These are phyloP conservation scores for Melanotaenia boesemani DNA, from an alignment of 2,797 vertebrate genomes.

Conservation along the genomic window DNA sequence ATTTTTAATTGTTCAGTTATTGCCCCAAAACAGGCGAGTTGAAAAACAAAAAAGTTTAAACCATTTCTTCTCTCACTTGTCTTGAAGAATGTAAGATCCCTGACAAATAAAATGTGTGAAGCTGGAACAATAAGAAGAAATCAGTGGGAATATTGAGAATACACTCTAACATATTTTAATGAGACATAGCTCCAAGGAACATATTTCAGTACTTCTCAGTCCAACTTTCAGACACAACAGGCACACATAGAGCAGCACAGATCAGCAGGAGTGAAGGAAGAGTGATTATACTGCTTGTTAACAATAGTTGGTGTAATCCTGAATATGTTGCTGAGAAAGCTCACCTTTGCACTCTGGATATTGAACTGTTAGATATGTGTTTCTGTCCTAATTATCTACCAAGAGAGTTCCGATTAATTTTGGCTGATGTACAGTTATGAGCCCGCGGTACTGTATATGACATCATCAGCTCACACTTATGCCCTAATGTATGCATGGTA, in stretches of 20 bases:
- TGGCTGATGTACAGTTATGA: neutral
- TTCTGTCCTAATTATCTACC: neutral
- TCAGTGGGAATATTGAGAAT: neutral
- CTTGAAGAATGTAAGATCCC: neutral
- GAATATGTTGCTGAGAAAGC: neutral
- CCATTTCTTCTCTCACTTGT: neutral
- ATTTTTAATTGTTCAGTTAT: too few species aligned
- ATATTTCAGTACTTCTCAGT: neutral
- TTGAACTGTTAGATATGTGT: neutral
- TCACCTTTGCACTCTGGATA: neutral
- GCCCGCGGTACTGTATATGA: neutral
- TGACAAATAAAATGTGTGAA: neutral
- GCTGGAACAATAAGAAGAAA: neutral
- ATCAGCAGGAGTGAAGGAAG: neutral
- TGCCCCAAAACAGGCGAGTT: neutral
- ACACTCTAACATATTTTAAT: neutral
- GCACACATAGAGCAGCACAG: neutral
- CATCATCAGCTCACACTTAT: neutral
- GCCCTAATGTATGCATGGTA: too few species aligned
- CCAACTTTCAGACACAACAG: neutral
- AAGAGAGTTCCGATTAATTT: neutral
- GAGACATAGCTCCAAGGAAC: neutral
- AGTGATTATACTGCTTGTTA: neutral
- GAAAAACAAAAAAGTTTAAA: neutral
- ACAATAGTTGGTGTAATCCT: neutral